Percentiles rank a stretch among this genome's conserved stretches.
Conservation (phyloP, 2,113 vertebrate genomes). For the Panthera leo region DNA sequence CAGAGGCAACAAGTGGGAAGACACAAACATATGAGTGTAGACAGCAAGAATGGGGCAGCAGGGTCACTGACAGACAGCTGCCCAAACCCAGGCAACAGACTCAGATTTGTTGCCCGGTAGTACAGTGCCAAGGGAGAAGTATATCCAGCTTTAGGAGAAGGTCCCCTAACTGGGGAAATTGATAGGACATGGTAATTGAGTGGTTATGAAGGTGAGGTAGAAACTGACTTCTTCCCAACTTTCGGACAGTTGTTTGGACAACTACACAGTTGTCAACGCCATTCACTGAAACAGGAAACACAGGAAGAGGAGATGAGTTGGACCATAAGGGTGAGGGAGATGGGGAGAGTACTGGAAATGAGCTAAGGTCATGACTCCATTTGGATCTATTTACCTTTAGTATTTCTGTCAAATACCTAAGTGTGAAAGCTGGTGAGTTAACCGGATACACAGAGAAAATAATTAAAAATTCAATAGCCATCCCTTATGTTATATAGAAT, state of each 20-base stretch:
- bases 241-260: not conserved
- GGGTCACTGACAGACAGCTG: not conserved
- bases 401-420: not conserved
- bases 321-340: not conserved
- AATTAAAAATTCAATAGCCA: not conserved
- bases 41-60: not conserved
- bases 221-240: not conserved
- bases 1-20: not conserved
- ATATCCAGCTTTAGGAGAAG: not conserved
- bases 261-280: not conserved
- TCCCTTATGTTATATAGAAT: not conserved
- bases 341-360: not conserved
- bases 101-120: not conserved
- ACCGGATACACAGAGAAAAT: constrained; percentile 14
- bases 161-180: not conserved
- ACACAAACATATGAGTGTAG: not conserved
- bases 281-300: not conserved
- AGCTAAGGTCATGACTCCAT: not conserved
- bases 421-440: not conserved
- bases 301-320: not conserved
- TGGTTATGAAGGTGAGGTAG: not conserved
- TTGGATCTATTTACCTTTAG: not conserved
- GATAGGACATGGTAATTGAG: not conserved
- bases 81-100: not conserved
- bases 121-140: not conserved